Evolutionary conservation across 2,113 vertebrate species (phyloP), one percentile per base, ranked within the genome.

Genomic region (Periophthalmodon schlosseri): DNA sequence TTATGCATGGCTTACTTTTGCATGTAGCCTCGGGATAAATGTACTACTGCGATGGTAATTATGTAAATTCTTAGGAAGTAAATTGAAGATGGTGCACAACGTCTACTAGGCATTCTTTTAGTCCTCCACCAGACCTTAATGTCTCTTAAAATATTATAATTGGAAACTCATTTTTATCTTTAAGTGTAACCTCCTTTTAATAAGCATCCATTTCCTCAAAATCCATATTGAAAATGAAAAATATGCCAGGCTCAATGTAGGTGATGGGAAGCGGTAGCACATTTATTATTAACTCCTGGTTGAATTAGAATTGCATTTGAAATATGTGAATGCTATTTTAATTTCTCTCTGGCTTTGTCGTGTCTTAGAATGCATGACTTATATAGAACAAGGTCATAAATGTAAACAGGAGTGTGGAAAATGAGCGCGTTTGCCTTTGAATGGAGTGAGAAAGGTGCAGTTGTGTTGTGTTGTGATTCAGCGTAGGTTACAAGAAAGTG

Each of bases 231-330:
- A 64, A 83, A 79, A 84, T 86, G 63, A 80, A 82, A 89, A 87
- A 83, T 88, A 74, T 80, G 86, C 88, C 68, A 58, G 21, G 68
- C 66, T 82, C 68, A 52, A 0, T 69, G 77, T 86, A 64, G 73
- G 54, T 76, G 72, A 83, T 81, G 56, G 80, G 78, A 85, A 75
- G 33, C 52, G 72, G 52, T 20, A 33, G 74, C 71, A 90, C 74
- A 79, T 90, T 65, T 87, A 90, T 91, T 88, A 91, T 91, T 90
- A 56, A 90, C 85, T 75, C 5, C 0, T 70, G 75, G 77, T 46
- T 66, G 69, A 80, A 80, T 75, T 69, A 84, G 80, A 88, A 82
- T 77, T 86, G 80, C 82, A 76, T 76, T 81, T 86, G 82, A 79
- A 18, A 18, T 52, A 86, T 79, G 71, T 77, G 56, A 86, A 70